Base-by-base conservation (phyloP, 2,797 vertebrate species). In the Urophycis tenuis region DNA sequence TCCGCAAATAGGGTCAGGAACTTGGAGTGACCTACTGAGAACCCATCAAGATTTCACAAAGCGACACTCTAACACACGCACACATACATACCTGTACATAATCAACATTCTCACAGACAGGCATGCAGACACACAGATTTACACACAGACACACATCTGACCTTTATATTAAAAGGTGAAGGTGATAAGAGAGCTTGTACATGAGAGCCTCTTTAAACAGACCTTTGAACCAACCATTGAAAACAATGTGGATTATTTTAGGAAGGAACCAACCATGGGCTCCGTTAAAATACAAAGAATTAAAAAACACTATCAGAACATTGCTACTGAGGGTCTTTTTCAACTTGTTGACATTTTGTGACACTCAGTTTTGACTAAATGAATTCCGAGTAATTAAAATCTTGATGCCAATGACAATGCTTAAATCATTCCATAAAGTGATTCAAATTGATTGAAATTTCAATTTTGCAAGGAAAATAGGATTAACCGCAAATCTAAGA, bases 1-100 rank as follows among this genome's bases (percentile, higher is more conserved):
- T 77, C 84, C 87, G 85, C 87, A 91, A 90, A 88, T 82, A 74
- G 83, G 89, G 90, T 91, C 88, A 84, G 81, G 86, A 89, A 83
- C 89, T 86, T 79, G 81, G 79, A 76, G 81, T 12, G 73, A 86
- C 85, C 86, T 85, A 80, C 78, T 83, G 83, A 80, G 85, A 89
- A 81, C 79, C 80, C 84, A 85, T 85, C 84, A 84, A 82, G n/a
- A 75, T 77, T 72, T 77, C 71, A 74, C 60, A 75, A 32, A 67
- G 32, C 25, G n/a, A 69, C 69, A 39, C 74, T 79, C 69, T 72
- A 53, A 67, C 14, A 49, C 69, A 32, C 39, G 32, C 41, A 29
- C 0, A 5, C 64, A 72, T 29, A 25, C 64, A 35, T 8, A 29
- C 10, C 17, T n/a, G 30, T 25, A 17, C 1, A 3, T 6, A 9